Evolutionary conservation across 2,797 vertebrate species (phyloP).

Genomic region (Alectoris magna): DNA sequence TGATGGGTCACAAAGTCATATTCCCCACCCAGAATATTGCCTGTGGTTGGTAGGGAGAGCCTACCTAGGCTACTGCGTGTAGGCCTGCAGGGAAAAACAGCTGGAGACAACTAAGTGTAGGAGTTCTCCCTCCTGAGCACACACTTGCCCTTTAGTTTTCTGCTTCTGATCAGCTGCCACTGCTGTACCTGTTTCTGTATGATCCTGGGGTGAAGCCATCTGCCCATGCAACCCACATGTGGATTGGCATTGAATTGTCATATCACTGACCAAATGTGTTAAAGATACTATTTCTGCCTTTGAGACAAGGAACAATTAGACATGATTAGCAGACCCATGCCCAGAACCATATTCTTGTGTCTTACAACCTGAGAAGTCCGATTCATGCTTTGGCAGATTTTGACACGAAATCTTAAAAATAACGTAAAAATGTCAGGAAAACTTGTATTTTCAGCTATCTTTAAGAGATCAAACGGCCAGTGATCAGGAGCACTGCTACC

Average conservation of each 20-base stretch:
- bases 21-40: background rate
- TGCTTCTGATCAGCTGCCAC: background rate
- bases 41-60: background rate
- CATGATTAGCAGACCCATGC: background rate
- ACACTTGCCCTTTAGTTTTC: background rate
- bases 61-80: background rate
- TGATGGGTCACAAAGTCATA: background rate
- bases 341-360: accelerated
- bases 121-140: background rate
- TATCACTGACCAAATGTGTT: background rate
- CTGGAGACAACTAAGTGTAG: background rate
- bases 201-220: background rate
- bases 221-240: background rate
- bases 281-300: background rate
- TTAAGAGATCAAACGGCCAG: background rate
- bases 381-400: background rate
- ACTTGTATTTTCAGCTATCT: background rate
- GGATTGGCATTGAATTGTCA: background rate
- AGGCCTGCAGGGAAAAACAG: background rate
- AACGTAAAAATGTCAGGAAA: background rate
- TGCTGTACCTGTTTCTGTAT: background rate
- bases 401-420: background rate
- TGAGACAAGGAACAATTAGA: background rate
- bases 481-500: background rate
- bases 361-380: background rate